Percentiles rank a stretch among this genome's conserved stretches.
These are phyloP conservation scores for Motacilla alba DNA, from an alignment of 2,113 vertebrate genomes.

Conservation along the genomic window DNA sequence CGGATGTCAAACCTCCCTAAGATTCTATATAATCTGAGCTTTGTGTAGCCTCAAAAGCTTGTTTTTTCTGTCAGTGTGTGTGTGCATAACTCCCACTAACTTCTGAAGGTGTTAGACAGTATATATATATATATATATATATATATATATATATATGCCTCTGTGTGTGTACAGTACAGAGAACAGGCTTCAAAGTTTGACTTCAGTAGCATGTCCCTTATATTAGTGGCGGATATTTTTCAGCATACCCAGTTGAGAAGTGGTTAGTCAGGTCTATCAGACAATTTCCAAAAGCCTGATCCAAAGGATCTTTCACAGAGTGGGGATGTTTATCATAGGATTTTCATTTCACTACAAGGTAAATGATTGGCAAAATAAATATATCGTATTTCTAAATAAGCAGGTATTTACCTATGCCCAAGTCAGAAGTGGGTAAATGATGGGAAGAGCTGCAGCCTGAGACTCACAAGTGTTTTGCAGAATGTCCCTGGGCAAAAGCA, in stretches of 20 bases:
- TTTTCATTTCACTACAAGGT: not conserved
- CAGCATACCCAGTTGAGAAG: not conserved
- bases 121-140: not conserved
- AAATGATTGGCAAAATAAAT: not conserved
- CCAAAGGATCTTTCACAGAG: not conserved
- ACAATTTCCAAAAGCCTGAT: not conserved
- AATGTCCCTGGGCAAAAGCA: not conserved
- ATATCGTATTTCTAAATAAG: not conserved
- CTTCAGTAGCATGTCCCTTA: not conserved
- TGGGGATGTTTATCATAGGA: not conserved
- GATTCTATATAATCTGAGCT: conserved; percentile 23
- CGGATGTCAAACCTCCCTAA: not conserved
- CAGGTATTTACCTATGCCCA: not conserved
- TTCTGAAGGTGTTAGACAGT: conserved; percentile 35
- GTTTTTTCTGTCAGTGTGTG: conserved; percentile 19
- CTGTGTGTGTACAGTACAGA: not conserved
- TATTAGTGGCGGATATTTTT: conserved; percentile 26
- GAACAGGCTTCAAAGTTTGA: conserved; percentile 33
- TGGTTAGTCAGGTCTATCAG: not conserved
- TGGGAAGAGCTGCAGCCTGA: not conserved
- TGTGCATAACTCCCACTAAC: conserved; percentile 36
- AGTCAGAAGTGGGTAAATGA: not conserved
- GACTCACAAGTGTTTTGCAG: not conserved
- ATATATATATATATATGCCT: not conserved
- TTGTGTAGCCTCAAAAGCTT: conserved; percentile 40